Evolutionary conservation across 2,888 invertebrate genomes (phyloP).

Genomic region (Homarus gammarus): DNA sequence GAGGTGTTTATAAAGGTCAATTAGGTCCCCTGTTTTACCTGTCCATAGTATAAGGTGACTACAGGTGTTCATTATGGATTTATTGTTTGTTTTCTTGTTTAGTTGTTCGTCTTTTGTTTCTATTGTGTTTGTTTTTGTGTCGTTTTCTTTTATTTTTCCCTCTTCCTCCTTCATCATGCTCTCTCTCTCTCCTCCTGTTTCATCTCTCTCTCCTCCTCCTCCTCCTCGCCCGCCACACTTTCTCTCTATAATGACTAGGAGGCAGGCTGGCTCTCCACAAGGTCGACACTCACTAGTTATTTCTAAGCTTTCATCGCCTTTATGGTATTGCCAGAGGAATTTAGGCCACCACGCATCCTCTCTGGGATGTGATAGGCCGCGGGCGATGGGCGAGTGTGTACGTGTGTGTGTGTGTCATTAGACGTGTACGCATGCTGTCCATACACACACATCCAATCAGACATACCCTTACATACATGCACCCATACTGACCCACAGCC

Average conservation of each 20-base stretch:
- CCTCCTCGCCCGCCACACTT: background rate
- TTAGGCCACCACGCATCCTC: background rate
- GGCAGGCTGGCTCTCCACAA: background rate
- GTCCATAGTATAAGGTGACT: no score
- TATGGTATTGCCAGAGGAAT: background rate
- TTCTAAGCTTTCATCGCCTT: background rate
- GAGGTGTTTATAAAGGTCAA: no score
- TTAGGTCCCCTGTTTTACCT: no score
- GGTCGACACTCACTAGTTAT: background rate
- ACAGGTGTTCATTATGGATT: no score
- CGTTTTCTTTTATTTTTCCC: no score
- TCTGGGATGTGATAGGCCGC: background rate
- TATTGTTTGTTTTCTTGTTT: no score
- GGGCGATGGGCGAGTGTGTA: background rate
- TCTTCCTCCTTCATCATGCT: background rate
- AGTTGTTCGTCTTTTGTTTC: no score
- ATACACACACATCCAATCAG: no score
- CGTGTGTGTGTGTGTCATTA: constrained; percentile 4
- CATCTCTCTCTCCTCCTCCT: background rate
- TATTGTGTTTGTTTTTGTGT: no score
- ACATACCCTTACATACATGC: no score
- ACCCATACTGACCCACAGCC: no score
- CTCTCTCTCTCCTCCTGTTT: background rate
- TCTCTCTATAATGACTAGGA: background rate
- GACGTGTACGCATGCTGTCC: no score